Evolutionary conservation across 64 coral and sea anemone species (phyloP), one percentile per base, ranked within the genome.

Genomic region (Montipora efflorescens): DNA sequence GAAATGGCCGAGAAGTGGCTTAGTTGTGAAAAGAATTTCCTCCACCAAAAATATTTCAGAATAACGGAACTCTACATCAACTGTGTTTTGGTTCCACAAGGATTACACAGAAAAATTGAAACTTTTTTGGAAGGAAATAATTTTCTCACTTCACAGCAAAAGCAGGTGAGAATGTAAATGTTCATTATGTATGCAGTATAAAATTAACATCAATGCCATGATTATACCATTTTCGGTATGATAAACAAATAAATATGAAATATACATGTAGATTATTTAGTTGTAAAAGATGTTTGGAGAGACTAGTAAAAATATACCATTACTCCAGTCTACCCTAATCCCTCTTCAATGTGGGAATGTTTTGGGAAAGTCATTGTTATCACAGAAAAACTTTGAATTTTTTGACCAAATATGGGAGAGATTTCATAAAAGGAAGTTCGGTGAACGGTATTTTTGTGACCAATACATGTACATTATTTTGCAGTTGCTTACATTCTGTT

Each of bases 1-100:
- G 66, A 86, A 49, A 44, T 86, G 67, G 82, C 66, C 5, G 62
- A 86, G 82, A 71, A 72, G 22, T 86, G 82, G 82, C 82, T 86
- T 14, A 0, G 2, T 21, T 72, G 16, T 25, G 82, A 86, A 21
- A 45, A 86, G 13, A 86, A 86, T 44, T 86, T 86, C 45, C 46
- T 11, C 47, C 66, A 86, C 15, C 62, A 71, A 1, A 70, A 86
- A 22, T 86, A 86, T 48, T 3, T 70, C 4, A 15, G 71, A 71
- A 71, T 86, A 86, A 68, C 82, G 71, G 64, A 51, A 71, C 19
- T 67, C 18, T 86, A 86, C n/a, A 13, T 86, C 62, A 86, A 86
- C 18, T 45, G 50, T 86, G 47, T 86, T 86, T 50, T 86, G 8
- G 19, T 86, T 16, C 82, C 82, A 20, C 82, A 86, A 86, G 19